Base-by-base conservation (phyloP, 2,888 invertebrate genomes). In the Neoaliturus tenellus region DNA sequence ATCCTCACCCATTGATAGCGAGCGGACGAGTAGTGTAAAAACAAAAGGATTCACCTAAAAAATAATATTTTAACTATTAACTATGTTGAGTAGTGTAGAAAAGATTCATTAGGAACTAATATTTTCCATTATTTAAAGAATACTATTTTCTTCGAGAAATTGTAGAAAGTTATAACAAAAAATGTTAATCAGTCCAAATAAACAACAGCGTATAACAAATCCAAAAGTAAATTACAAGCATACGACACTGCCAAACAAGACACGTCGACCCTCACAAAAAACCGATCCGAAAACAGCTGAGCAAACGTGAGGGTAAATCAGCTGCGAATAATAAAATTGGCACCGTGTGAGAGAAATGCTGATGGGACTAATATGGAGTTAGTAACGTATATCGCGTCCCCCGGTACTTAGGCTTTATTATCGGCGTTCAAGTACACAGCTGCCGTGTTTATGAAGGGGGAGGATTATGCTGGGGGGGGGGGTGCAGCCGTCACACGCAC, bases 311-410 rank as follows among this genome's bases (percentile, higher is more conserved):
- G 31, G 75, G 5, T 25, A 55, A 31, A 78, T 78, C 51, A 48
- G 78, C 51, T 35, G 78, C 14, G 35, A 78, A 55, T 78, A 78
- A 78, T 78, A 78, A 78, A 78, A 78, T 78, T 78, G 78, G 78
- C 35, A 78, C 78, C 51, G 31, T 78, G 78, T 78, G 78, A 78
- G 78, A 78, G n/a, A 78, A 78, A 78, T 55, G 78, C 78, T 78
- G 78, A 78, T 55, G 55, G 51, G 51, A 51, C 78, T 78, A 78
- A 78, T 55, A 78, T 55, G 78, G 78, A 55, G 78, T 75, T 48
- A 75, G 75, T 78, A 78, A 78, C 78, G 78, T 51, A 78, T 55
- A 23, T 33, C 6, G 35, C 28, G 55, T 0, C 39, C 31, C 23
- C 20, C 51, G 23, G 55, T 78, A 55, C 78, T 78, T 78, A 78